These are phyloP conservation scores for Chelonoidis abingdonii DNA, from an alignment of 2,113 vertebrate species.

Conservation along the genomic window DNA sequence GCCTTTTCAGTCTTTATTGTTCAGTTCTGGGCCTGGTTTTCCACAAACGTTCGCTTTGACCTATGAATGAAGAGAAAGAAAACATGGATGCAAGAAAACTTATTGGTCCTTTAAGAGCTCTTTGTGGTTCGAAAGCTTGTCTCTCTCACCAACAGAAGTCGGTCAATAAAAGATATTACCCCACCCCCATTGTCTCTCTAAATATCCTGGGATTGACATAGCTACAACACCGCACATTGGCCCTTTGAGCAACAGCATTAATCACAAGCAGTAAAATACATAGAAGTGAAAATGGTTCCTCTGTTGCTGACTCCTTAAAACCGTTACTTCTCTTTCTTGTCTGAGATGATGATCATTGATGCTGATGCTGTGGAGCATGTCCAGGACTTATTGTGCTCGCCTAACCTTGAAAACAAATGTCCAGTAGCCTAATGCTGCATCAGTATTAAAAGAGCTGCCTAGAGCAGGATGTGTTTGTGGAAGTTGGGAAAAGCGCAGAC, in stretches of 20 bases:
- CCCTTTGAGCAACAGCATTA: background rate
- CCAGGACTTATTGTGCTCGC: accelerated
- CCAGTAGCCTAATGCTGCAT: background rate
- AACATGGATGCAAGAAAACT: background rate
- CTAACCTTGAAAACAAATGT: background rate
- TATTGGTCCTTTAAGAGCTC: background rate
- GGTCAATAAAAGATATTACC: too few relatives aligned
- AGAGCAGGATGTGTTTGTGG: background rate
- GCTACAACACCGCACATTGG: too few relatives aligned
- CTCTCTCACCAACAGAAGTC: too few relatives aligned
- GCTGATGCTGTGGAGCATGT: background rate
- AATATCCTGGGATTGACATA: too few relatives aligned
- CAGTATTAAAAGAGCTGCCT: background rate
- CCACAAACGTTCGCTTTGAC: background rate
- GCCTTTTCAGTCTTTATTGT: background rate
- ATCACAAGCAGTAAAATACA: background rate
- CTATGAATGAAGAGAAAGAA: background rate
- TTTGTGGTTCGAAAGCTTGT: too few relatives aligned
- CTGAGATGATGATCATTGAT: background rate
- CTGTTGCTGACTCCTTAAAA: background rate
- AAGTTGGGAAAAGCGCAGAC: too few relatives aligned
- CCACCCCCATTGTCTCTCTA: too few relatives aligned
- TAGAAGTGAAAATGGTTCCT: background rate
- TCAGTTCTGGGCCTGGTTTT: background rate
- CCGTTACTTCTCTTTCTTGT: background rate